phyloP scores from a whole-genome alignment of 2,797 vertebrate species.

The Trachops cirrhosus region DNA sequence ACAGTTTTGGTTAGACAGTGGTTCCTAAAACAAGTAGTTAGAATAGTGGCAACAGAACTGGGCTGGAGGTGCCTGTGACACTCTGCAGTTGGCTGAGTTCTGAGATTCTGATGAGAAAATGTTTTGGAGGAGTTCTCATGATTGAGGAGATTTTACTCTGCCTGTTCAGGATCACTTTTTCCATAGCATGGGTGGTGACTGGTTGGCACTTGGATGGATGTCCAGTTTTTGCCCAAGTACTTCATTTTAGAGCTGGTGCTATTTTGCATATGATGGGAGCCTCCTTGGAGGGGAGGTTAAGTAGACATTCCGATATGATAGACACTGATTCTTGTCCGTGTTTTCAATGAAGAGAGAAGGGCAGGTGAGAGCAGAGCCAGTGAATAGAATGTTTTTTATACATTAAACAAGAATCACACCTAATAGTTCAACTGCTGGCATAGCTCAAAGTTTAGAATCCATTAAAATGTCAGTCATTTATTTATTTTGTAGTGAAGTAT shows the following conservation, averaged over 20 bases:
- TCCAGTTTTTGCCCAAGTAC: background rate
- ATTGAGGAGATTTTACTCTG: conserved; percentile 54
- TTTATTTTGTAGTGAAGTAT: conserved; percentile 31
- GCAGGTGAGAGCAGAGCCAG: background rate
- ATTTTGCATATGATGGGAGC: background rate
- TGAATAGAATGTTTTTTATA: background rate
- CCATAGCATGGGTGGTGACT: conserved; percentile 39
- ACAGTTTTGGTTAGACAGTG: conserved; percentile 19
- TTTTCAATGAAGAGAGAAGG: conserved; percentile 14
- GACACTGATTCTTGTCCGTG: background rate
- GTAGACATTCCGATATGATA: background rate
- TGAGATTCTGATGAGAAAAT: conserved; percentile 65
- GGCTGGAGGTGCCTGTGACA: conserved; percentile 45
- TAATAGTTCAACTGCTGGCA: background rate
- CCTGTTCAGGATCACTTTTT: conserved; percentile 57
- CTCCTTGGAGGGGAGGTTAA: background rate
- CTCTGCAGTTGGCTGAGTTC: conserved; percentile 35
- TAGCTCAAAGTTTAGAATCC: conserved; percentile 10
- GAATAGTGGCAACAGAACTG: background rate
- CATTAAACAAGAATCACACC: background rate
- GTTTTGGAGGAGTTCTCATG: conserved; percentile 62
- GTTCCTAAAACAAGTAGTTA: conserved; percentile 46
- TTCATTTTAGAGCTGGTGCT: conserved; percentile 30
- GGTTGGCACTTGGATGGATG: conserved; percentile 28
- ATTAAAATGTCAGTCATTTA: background rate